Conservation (phyloP, 2,888 invertebrate species). For the Cryptosula pallasiana region DNA sequence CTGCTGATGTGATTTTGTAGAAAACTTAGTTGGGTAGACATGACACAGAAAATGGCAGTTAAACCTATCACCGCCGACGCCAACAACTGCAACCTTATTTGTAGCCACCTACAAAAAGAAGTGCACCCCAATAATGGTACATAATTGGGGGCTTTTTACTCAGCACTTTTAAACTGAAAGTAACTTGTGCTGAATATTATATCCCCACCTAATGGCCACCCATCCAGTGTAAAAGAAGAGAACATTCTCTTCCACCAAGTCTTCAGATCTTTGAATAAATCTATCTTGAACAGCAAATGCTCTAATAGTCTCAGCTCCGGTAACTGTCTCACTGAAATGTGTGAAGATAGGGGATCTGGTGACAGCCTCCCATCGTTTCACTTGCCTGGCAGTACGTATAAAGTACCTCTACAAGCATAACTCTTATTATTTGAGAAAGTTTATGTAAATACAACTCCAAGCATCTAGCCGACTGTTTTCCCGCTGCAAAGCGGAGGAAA, state of each 20-base stretch:
- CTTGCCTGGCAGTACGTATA: slow-evolving; percentile 51
- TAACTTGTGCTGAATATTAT: neutral
- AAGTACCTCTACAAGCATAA: slow-evolving; percentile 53
- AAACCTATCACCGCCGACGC: slow-evolving; percentile 26
- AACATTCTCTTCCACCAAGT: slow-evolving; percentile 58
- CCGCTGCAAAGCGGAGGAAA: no score
- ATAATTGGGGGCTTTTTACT: neutral
- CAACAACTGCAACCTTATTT: slow-evolving; percentile 26
- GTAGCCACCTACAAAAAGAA: slow-evolving; percentile 27
- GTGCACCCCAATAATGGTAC: no score
- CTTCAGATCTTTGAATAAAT: slow-evolving; percentile 37
- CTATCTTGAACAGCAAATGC: slow-evolving; percentile 40
- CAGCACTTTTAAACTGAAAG: neutral
- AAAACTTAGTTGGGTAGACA: neutral
- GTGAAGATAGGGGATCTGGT: slow-evolving; percentile 50
- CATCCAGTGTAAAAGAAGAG: slow-evolving; percentile 59
- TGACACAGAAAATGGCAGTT: slow-evolving; percentile 26
- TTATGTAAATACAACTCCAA: no score
- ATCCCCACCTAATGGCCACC: slow-evolving; percentile 45
- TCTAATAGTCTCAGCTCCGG: slow-evolving; percentile 53
- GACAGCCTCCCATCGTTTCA: slow-evolving; percentile 52
- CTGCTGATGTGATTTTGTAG: slow-evolving; percentile 20
- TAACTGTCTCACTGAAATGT: slow-evolving; percentile 55
- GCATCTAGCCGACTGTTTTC: no score
- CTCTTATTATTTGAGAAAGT: neutral